Percentiles rank a stretch among this genome's conserved stretches.
Conservation (phyloP, 1,140 invertebrate species). For the Zaprionus davidi region DNA sequence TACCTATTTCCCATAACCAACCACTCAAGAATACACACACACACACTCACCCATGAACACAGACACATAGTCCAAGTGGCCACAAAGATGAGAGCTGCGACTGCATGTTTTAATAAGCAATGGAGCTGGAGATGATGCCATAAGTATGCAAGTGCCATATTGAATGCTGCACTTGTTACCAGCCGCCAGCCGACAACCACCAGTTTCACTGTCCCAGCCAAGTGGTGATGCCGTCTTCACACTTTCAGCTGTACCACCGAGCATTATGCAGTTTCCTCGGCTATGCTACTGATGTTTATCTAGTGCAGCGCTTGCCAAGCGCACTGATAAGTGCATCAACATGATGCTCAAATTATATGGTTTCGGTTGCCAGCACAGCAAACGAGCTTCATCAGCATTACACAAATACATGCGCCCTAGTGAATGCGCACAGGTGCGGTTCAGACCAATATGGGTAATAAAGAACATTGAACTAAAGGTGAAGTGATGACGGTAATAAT, state of each 20-base stretch:
- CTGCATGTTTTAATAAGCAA: slow-evolving; percentile 73
- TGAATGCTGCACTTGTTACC: slow-evolving; percentile 33
- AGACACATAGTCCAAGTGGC: slow-evolving; percentile 6
- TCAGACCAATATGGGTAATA: neutral
- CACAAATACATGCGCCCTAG: slow-evolving; percentile 23
- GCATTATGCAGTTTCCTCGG: slow-evolving; percentile 54
- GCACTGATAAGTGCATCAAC: slow-evolving; percentile 75
- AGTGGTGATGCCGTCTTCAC: slow-evolving; percentile 3
- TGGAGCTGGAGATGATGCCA: slow-evolving; percentile 37
- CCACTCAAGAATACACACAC: neutral
- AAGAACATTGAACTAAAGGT: neutral
- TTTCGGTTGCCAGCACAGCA: slow-evolving; percentile 42
- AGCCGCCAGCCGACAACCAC: neutral
- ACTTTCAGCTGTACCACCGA: slow-evolving; percentile 40
- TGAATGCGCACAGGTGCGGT: slow-evolving; percentile 27
- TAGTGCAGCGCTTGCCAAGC: slow-evolving; percentile 69
- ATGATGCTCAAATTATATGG: slow-evolving; percentile 81
- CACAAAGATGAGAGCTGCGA: slow-evolving; percentile 19
- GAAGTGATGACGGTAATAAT: no score
- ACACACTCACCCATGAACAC: neutral
- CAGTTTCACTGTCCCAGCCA: slow-evolving; percentile 2
- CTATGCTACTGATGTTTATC: slow-evolving; percentile 73
- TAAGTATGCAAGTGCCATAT: slow-evolving; percentile 52
- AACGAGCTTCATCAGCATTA: slow-evolving; percentile 75
- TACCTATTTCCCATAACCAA: neutral